Conservation (phyloP, 2,113 vertebrate species). For the Melanotaenia duboulayi region DNA sequence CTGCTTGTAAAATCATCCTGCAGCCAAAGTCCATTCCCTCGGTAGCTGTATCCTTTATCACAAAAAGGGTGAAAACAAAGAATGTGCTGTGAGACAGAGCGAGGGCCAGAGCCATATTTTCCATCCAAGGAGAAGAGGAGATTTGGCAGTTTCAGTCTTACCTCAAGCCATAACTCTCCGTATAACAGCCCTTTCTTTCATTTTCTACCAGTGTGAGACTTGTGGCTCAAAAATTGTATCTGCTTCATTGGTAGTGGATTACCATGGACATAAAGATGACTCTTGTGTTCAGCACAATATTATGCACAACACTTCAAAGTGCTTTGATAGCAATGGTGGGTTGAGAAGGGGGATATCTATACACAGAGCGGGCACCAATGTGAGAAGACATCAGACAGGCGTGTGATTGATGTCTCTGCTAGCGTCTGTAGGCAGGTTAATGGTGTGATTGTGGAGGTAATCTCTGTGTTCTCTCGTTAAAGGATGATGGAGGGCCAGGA, state of each 20-base stretch:
- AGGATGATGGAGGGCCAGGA: constrained; percentile 77
- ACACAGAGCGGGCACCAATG: constrained; percentile 43
- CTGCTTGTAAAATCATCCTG: constrained; percentile 74
- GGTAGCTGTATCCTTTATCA: constrained; percentile 69
- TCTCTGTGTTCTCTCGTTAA: constrained; percentile 81
- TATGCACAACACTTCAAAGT: constrained; percentile 59
- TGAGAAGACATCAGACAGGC: constrained; percentile 63
- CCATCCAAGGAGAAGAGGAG: constrained; percentile 32
- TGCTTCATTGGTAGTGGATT: constrained; percentile 49
- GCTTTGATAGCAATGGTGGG: constrained; percentile 51
- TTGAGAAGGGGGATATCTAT: constrained; percentile 21
- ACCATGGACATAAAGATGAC: constrained; percentile 51
- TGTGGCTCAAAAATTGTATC: constrained; percentile 13
- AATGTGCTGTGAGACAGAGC: constrained; percentile 44
- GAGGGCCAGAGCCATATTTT: constrained; percentile 29
- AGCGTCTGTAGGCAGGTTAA: constrained; percentile 79
- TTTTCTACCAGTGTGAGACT: constrained; percentile 14
- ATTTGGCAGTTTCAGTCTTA: constrained; percentile 14
- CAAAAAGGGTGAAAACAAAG: constrained; percentile 68
- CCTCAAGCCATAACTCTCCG: constrained; percentile 16
- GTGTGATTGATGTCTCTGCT: constrained; percentile 78
- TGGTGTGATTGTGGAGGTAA: constrained; percentile 82
- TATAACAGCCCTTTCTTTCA: neutral
- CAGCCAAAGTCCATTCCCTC: constrained; percentile 62
- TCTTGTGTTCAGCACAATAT: constrained; percentile 58